Percentiles rank a stretch among this genome's conserved stretches.
Evolutionary conservation across 2,113 vertebrate species (phyloP).

Genomic region (Microtus oregoni): DNA sequence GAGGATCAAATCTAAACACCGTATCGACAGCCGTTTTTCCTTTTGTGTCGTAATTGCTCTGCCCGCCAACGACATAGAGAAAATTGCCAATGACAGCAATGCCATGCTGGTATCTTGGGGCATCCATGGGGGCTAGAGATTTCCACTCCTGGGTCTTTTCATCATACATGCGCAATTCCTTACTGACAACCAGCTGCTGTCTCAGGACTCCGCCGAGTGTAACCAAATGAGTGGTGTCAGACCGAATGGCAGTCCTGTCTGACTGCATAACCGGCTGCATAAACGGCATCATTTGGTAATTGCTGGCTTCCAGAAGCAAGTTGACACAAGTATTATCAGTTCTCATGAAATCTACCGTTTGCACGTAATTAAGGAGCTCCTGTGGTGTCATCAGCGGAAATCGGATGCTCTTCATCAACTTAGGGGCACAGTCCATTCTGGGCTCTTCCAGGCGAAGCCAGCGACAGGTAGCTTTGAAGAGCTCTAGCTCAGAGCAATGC

Average conservation of each 20-base stretch:
- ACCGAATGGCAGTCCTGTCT: constrained; percentile 97
- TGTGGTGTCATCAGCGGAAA: constrained; percentile 98
- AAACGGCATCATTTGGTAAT: constrained; percentile 99
- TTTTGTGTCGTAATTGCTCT: constrained; percentile 99
- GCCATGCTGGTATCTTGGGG: constrained; percentile 97
- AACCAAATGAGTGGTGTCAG: constrained; percentile 96
- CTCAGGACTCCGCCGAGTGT: constrained; percentile 96
- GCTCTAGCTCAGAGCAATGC: constrained; percentile 97
- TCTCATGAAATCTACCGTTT: constrained; percentile 99
- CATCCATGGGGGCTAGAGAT: constrained; percentile 97
- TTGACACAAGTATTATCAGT: constrained; percentile 98
- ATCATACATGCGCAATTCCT: constrained; percentile 97
- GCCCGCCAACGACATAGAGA: constrained; percentile 97
- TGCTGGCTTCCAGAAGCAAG: constrained; percentile 98
- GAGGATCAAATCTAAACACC: constrained; percentile 97
- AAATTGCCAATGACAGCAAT: constrained; percentile 99
- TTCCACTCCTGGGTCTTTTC: constrained; percentile 98
- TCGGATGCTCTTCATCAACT: constrained; percentile 98
- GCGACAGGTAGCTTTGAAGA: constrained; percentile 98
- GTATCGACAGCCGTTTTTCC: constrained; percentile 99
- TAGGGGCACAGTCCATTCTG: constrained; percentile 95
- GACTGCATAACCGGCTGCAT: constrained; percentile 99
- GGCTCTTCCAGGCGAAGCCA: constrained; percentile 92
- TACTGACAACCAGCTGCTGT: constrained; percentile 98
- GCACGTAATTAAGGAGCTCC: constrained; percentile 98